Conservation (phyloP, 2,797 vertebrate genomes). For the Pelochelys cantorii region DNA sequence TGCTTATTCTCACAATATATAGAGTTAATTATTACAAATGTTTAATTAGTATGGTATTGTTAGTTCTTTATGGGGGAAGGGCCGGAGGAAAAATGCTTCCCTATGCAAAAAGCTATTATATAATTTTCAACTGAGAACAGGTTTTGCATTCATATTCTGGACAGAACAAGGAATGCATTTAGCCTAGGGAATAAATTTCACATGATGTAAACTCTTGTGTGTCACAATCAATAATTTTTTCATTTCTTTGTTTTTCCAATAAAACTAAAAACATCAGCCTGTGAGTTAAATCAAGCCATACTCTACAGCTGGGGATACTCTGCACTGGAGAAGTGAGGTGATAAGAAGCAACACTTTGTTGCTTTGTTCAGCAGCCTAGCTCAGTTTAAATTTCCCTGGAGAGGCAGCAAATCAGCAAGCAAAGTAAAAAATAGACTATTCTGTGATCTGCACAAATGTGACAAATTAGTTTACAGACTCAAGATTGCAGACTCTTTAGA, state of each 20-base stretch:
- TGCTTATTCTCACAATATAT: slow-evolving; percentile 39
- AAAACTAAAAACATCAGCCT: neutral
- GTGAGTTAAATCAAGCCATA: neutral
- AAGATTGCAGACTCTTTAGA: neutral
- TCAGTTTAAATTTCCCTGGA: slow-evolving; percentile 7
- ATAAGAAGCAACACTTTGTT: neutral
- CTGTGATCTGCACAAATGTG: neutral
- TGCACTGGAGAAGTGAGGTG: neutral
- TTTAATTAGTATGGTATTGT: slow-evolving; percentile 35
- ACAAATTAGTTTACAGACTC: slow-evolving; percentile 1
- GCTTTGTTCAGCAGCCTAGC: neutral
- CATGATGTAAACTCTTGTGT: neutral
- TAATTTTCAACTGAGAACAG: neutral
- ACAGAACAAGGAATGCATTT: neutral
- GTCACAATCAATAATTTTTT: neutral
- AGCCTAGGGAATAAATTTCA: neutral
- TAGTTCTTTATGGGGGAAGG: neutral
- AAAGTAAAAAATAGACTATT: neutral
- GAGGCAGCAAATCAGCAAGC: neutral
- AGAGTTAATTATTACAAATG: slow-evolving; percentile 64
- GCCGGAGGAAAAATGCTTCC: neutral
- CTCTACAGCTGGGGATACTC: neutral
- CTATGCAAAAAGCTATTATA: neutral
- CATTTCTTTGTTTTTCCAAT: neutral
- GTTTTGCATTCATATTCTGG: neutral